phyloP scores from a whole-genome alignment of 2,888 invertebrate genomes.

The Syritta pipiens region DNA sequence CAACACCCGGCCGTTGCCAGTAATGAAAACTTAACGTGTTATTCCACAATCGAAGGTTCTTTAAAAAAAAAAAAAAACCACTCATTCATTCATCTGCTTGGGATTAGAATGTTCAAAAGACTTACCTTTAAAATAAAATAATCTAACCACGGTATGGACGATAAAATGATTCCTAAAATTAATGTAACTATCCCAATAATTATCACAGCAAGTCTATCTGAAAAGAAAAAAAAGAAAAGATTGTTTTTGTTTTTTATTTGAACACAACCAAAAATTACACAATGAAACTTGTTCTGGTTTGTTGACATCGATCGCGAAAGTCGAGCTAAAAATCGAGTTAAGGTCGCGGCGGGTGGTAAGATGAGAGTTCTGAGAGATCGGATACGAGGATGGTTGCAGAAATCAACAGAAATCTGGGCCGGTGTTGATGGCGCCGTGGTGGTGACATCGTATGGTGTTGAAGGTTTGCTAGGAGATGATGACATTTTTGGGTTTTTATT shows the following conservation, averaged over 20 bases:
- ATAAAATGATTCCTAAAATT: constrained; percentile 88
- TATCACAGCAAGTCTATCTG: constrained; percentile 90
- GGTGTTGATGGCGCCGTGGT: too few relatives aligned
- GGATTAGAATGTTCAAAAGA: not conserved
- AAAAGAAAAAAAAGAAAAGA: constrained; percentile 78
- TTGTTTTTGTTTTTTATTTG: not conserved
- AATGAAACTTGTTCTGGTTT: too few relatives aligned
- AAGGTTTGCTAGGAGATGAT: too few relatives aligned
- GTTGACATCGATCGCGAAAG: too few relatives aligned
- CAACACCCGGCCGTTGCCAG: constrained; percentile 92
- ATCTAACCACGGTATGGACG: constrained; percentile 93
- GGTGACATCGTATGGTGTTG: too few relatives aligned
- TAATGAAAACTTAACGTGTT: constrained; percentile 92
- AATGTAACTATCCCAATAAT: constrained; percentile 90
- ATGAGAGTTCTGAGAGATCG: too few relatives aligned
- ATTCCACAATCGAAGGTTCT: constrained; percentile 92
- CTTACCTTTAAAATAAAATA: constrained; percentile 91
- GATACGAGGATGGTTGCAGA: too few relatives aligned
- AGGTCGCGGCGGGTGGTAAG: too few relatives aligned
- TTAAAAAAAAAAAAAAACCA: constrained; percentile 60
- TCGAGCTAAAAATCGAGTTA: too few relatives aligned
- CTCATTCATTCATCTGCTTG: not conserved
- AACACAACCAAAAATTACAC: too few relatives aligned
- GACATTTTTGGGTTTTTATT: too few relatives aligned
- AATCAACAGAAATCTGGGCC: too few relatives aligned